These are phyloP conservation scores for Agriopis leucophaearia DNA, from an alignment of 2,888 invertebrate genomes.

Conservation along the genomic window DNA sequence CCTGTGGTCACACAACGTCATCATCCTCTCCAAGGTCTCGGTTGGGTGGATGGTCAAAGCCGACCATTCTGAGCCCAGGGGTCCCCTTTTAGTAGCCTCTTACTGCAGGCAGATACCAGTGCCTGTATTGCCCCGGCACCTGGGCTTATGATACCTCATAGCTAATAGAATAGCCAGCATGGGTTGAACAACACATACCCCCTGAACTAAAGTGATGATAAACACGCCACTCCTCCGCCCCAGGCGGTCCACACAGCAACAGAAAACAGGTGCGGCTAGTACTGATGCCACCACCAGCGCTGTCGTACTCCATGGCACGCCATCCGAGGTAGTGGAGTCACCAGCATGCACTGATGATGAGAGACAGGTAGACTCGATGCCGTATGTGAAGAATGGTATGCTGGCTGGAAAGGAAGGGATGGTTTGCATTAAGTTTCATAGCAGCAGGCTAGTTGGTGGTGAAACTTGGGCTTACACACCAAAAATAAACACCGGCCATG, in stretches of 20 bases:
- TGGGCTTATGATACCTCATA: no score
- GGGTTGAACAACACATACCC: conserved; percentile 58
- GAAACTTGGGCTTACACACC: neutral
- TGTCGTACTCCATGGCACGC: conserved; percentile 68
- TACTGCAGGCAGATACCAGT: no score
- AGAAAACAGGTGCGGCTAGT: conserved; percentile 59
- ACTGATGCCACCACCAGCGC: conserved; percentile 62
- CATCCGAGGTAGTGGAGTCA: conserved; percentile 57
- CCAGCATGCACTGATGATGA: conserved; percentile 65
- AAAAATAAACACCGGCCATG: neutral
- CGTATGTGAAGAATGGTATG: conserved; percentile 75
- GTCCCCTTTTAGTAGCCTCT: no score
- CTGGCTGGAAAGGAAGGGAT: conserved; percentile 61
- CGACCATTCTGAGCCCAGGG: no score
- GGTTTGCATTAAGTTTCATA: neutral
- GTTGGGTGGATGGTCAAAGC: no score
- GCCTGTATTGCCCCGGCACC: no score
- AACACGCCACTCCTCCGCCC: conserved; percentile 70
- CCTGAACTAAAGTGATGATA: conserved; percentile 69
- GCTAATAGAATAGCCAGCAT: no score
- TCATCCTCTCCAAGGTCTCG: no score
- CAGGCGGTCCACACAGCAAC: conserved; percentile 60
- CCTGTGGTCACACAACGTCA: no score
- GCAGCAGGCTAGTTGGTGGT: no score
- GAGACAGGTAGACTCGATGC: conserved; percentile 67